phyloP scores from a whole-genome alignment of 1,140 invertebrate species.

The Leptinotarsa undecemlineata region DNA sequence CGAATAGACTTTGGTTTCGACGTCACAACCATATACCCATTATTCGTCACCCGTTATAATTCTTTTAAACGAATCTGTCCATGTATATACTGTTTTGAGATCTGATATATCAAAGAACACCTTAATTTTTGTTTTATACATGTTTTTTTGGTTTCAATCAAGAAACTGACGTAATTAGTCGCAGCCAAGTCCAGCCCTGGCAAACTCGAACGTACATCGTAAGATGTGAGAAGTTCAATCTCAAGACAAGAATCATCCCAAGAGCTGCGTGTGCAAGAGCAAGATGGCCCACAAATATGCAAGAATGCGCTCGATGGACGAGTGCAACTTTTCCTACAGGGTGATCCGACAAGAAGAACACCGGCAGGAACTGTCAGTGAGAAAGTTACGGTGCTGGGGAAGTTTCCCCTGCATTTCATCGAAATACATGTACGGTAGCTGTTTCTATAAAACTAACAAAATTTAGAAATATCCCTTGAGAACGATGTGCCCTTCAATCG shows the following conservation, averaged over 20 bases:
- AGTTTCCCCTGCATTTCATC: no score
- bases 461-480: no score
- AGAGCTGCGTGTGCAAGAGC: background rate
- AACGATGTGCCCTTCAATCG: no score
- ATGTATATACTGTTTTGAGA: background rate
- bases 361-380: no score
- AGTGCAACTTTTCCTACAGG: background rate
- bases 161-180: background rate
- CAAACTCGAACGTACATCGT: background rate
- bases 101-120: background rate
- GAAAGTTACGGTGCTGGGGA: no score
- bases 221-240: background rate
- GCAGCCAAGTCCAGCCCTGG: background rate
- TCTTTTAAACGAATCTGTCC: background rate
- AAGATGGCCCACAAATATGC: slow-evolving; percentile 11
- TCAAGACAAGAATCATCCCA: background rate
- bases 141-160: background rate
- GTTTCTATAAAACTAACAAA: no score
- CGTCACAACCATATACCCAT: background rate
- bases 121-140: background rate
- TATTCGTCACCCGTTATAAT: background rate
- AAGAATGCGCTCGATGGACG: background rate
- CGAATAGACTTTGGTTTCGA: no score
- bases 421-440: no score
- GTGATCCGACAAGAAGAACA: background rate